These are phyloP conservation scores for Sinocyclocheilus anophthalmus DNA, from an alignment of 2,113 vertebrate species.

Conservation along the genomic window DNA sequence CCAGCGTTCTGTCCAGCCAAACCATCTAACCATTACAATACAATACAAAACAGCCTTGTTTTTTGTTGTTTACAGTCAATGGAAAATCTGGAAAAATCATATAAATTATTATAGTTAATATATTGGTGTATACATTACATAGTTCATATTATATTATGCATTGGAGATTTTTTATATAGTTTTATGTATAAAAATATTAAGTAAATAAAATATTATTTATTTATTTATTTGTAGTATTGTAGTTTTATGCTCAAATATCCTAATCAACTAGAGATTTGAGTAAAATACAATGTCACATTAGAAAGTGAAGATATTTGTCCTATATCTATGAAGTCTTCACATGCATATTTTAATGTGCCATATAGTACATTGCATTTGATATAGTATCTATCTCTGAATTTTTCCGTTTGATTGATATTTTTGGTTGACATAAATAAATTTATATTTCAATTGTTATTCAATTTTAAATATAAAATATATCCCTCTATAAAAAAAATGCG, in stretches of 20 bases:
- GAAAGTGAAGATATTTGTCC: background rate
- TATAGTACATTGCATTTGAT: background rate
- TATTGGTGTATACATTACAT: too few species aligned
- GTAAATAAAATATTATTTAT: too few species aligned
- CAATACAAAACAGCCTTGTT: background rate
- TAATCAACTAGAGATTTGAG: background rate
- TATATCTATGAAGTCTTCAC: background rate
- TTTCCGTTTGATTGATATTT: background rate
- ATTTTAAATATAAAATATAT: background rate
- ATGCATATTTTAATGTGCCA: background rate
- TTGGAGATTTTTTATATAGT: too few species aligned
- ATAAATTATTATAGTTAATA: too few species aligned
- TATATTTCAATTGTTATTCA: too few species aligned
- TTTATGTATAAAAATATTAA: too few species aligned
- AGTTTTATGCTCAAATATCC: too few species aligned
- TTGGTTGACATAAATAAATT: background rate
- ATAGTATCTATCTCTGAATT: background rate
- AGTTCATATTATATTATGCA: too few species aligned
- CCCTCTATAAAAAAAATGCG: too few species aligned
- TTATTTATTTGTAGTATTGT: too few species aligned
- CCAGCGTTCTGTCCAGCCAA: background rate
- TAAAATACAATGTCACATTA: background rate
- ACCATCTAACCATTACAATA: slow-evolving; percentile 9
- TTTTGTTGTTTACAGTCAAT: background rate
- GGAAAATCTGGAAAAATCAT: background rate